Evolutionary conservation across 2,797 vertebrate species (phyloP).

Genomic region (Malacoctenus gilli): DNA sequence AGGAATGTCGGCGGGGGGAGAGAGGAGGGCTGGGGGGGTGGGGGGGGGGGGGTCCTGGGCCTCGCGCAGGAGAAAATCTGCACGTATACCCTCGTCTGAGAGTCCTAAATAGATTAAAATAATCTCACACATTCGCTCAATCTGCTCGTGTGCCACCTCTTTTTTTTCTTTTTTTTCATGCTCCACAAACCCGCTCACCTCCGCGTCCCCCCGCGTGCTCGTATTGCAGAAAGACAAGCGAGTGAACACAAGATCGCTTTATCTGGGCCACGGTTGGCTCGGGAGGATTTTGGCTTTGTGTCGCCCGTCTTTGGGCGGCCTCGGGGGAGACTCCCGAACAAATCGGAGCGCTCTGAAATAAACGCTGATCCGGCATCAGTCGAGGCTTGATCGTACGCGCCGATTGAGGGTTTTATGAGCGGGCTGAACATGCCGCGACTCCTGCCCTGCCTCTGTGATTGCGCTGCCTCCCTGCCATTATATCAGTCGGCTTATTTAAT

Average conservation of each 20-base stretch:
- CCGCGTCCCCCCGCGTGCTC: conserved; percentile 10
- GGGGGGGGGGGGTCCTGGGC: too few species aligned
- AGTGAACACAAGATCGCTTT: conserved; percentile 43
- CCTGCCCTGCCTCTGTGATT: background rate
- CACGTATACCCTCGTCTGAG: conserved; percentile 16
- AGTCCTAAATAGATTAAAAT: conserved; percentile 21
- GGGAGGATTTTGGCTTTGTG: conserved; percentile 49
- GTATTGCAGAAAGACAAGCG: conserved; percentile 18
- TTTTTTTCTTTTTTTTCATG: too few species aligned
- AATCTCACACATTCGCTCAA: background rate
- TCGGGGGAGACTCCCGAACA: conserved; percentile 27
- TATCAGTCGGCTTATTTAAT: too few species aligned
- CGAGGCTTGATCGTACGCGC: too few species aligned
- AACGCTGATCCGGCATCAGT: conserved; percentile 22
- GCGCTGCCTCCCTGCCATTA: too few species aligned
- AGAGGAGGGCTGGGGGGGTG: too few species aligned
- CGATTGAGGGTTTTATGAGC: too few species aligned
- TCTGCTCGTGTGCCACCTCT: too few species aligned
- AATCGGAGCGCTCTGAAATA: conserved; percentile 32
- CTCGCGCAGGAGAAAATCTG: conserved; percentile 19
- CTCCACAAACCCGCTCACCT: too few species aligned
- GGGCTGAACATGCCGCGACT: background rate
- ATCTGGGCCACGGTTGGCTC: conserved; percentile 60
- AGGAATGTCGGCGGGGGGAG: conserved; percentile 47
- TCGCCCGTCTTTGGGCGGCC: conserved; percentile 46